Percentiles rank a stretch among this genome's conserved stretches.
phyloP scores from a whole-genome alignment of 35 echinoderm and acorn worm genomes.

The Hemicentrotus pulcherrimus region DNA sequence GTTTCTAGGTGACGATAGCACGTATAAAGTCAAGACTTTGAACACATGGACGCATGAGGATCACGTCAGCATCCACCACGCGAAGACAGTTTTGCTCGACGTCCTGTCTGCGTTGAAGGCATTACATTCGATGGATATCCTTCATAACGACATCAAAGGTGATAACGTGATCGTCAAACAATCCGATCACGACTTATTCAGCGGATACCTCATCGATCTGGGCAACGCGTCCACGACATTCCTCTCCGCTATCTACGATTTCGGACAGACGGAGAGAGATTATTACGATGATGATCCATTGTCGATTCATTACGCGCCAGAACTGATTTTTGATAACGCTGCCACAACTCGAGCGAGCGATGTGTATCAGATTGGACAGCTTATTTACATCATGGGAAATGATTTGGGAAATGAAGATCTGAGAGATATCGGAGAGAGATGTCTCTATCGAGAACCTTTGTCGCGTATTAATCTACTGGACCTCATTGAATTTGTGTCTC shows the following conservation, averaged over 20 bases:
- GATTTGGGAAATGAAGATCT: not conserved
- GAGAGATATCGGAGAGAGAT: constrained; percentile 20
- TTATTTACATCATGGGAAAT: constrained; percentile 9
- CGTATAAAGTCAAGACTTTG: not conserved
- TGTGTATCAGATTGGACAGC: constrained; percentile 26
- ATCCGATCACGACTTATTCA: constrained; percentile 17
- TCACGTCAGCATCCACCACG: not conserved
- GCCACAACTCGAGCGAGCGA: not conserved
- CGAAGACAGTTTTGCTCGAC: not conserved
- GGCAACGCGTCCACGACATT: constrained; percentile 1
- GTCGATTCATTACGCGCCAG: constrained; percentile 8
- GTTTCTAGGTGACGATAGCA: constrained; percentile 25
- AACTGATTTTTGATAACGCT: constrained; percentile 19
- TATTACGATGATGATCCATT: constrained; percentile 14
- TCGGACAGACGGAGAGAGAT: not conserved
- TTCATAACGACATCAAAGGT: constrained; percentile 26
- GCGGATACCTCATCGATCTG: constrained; percentile 25
- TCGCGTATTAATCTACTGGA: not conserved
- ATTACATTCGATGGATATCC: constrained; percentile 5
- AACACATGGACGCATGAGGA: not conserved
- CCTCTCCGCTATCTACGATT: constrained; percentile 14
- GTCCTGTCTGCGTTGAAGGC: constrained; percentile 10
- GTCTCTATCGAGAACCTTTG: constrained; percentile 16
- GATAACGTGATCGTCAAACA: constrained; percentile 32
- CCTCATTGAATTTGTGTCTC: not conserved